Evolutionary conservation across 2,113 vertebrate species (phyloP), one percentile per base, ranked within the genome.

Genomic region (Pavo muticus): DNA sequence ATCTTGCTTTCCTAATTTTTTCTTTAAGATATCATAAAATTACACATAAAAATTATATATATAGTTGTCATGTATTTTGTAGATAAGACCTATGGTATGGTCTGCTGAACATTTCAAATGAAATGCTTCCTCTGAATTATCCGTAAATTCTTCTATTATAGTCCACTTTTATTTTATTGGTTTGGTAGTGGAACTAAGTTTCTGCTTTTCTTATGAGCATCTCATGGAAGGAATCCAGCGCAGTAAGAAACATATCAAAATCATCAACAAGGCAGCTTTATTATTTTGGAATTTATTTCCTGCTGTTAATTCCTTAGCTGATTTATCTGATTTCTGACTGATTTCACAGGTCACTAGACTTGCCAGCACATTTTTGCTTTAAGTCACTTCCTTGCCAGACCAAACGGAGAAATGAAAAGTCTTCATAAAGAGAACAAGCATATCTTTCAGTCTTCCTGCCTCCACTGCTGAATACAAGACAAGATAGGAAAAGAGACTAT

Each of bases 281-380:
- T 48, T 90, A 78, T 52, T 71, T 68, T 71, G 21, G 24, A 52
- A 27, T 68, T 74, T 84, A 60, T 84, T 93, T 79, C 27, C 50
- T 79, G 32, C 54, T 67, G 21, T 83, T 93, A 75, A 82, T 70
- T 74, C 67, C 57, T 84, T 88, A 79, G 14, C 23, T 63, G 45
- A 69, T 95, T 77, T 70, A 52, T 86, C 68, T 45, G 68, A 95
- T 88, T 82, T 83, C 75, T 90, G 65, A 75, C 73, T 59, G 35
- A 91, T 90, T 90, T 79, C 75, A 91, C 68, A 50, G 14, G 50
- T 64, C 73, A 68, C 21, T 92, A 44, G 44, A 59, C 40, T 74
- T 78, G 67, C 39, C 73, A 84, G 40, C 13, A 45, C 45, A 19
- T 96, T 90, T 91, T 83, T 88, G 3, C 35, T 86, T 54, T 64